Evolutionary conservation across 1,140 invertebrate genomes (phyloP).

Genomic region (Choristoneura fumiferana): DNA sequence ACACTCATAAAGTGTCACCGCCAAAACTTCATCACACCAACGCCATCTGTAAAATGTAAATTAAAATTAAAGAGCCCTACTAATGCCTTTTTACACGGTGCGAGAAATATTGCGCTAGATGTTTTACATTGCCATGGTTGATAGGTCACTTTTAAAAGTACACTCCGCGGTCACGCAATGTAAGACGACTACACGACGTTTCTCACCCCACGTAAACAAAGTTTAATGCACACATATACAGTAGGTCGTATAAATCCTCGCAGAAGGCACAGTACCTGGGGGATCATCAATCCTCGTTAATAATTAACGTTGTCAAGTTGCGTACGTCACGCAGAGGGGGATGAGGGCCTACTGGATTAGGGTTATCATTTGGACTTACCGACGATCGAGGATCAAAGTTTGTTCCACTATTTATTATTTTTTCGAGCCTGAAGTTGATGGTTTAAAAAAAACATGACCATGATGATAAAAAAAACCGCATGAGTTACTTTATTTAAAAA

Average conservation of each 20-base stretch:
- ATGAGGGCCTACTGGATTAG: conserved; percentile 16
- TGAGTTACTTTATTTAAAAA: no score
- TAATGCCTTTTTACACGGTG: neutral
- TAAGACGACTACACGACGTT: no score
- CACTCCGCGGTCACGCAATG: no score
- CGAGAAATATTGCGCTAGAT: no score
- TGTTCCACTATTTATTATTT: no score
- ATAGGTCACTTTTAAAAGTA: no score
- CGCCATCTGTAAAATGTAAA: conserved; percentile 15
- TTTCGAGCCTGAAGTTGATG: no score
- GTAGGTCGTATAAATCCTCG: conserved; percentile 14
- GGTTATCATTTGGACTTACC: conserved; percentile 6
- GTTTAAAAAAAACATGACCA: no score
- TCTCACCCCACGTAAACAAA: no score
- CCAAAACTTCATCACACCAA: conserved; percentile 3
- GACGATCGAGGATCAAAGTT: no score
- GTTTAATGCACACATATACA: neutral
- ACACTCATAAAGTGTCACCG: conserved; percentile 12
- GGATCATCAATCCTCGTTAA: conserved; percentile 67
- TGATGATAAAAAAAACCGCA: no score
- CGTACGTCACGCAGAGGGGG: conserved; percentile 31
- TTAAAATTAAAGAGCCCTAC: conserved; percentile 15
- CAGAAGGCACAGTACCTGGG: conserved; percentile 27
- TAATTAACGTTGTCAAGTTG: conserved; percentile 63
- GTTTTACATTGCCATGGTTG: no score